A percentile compares a stretch with the other conserved stretches of the same genome.
Conservation (phyloP, 2,113 vertebrate species). For the Emydura subglobosa region DNA sequence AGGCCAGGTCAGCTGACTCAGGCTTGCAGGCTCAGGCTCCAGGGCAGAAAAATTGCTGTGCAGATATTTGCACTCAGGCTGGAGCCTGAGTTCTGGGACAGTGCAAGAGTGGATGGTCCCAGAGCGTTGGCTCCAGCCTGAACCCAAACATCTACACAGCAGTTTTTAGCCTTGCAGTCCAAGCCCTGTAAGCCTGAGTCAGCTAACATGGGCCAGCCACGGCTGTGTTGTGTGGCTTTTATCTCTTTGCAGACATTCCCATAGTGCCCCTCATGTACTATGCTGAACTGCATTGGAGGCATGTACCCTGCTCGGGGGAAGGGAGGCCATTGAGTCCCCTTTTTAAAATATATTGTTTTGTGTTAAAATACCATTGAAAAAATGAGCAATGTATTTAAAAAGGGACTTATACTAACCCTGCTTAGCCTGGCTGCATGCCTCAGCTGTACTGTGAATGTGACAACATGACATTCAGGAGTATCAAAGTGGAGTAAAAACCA, state of each 20-base stretch:
- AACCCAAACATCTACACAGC: neutral
- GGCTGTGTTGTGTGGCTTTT: neutral
- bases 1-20: neutral
- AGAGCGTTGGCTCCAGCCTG: neutral
- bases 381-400: constrained; percentile 1
- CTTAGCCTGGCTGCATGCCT: constrained; percentile 9
- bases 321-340: neutral
- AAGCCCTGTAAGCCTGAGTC: neutral
- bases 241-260: neutral
- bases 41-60: neutral
- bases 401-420: neutral
- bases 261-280: neutral
- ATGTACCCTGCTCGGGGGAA: constrained; percentile 12
- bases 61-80: neutral
- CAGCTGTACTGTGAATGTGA: neutral
- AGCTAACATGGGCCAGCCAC: neutral
- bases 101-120: no score
- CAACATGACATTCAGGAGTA: neutral
- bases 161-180: neutral
- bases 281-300: neutral
- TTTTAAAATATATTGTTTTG: constrained; percentile 11
- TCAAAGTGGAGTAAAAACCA: neutral
- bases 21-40: no score
- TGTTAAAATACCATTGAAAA: constrained; percentile 17
- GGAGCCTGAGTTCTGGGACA: neutral